Evolutionary conservation across 1,140 invertebrate species (phyloP), one percentile per base, ranked within the genome.

Genomic region (Rhynchophorus ferrugineus): DNA sequence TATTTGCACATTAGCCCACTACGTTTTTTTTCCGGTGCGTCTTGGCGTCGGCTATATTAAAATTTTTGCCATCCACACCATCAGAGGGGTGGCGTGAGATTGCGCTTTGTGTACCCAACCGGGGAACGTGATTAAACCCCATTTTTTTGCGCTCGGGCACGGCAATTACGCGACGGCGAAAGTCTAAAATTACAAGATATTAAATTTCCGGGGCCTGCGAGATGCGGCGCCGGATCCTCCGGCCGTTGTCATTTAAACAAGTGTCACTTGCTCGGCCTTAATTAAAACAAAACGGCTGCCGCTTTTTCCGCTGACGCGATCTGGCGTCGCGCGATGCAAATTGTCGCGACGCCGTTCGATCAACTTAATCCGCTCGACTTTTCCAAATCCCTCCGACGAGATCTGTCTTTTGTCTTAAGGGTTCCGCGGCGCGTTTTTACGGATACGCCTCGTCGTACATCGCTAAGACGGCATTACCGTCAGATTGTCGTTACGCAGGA

Each of bases 331-430:
- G 45, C n/a, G 24, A 48, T 48, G 36, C 36, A 19, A 36, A 13
- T 48, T 37, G 38, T 48, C 19, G 34, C 45, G 35, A 20, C 36
- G 45, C 34, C 45, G 16, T 38, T 48, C 45, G 45, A 48, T 48
- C 45, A 48, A 37, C 45, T 36, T 48, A 48, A 48, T 48, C 45
- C 41, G 47, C 13, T n/a, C 2, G 14, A 36, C 14, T 49, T 14
- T 16, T 36, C 22, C 18, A 16, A 13, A 13, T 21, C n/a, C 20
- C n/a, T n/a, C n/a, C n/a, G n/a, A n/a, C n/a, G n/a, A n/a, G n/a
- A n/a, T n/a, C n/a, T n/a, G n/a, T n/a, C n/a, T n/a, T n/a, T n/a
- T n/a, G n/a, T n/a, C n/a, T n/a, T n/a, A n/a, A n/a, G n/a, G n/a
- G n/a, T n/a, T n/a, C n/a, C n/a, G n/a, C n/a, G n/a, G n/a, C n/a